Evolutionary conservation across 1,140 invertebrate genomes (phyloP), one percentile per base, ranked within the genome.

Genomic region (Lucilia cuprina): DNA sequence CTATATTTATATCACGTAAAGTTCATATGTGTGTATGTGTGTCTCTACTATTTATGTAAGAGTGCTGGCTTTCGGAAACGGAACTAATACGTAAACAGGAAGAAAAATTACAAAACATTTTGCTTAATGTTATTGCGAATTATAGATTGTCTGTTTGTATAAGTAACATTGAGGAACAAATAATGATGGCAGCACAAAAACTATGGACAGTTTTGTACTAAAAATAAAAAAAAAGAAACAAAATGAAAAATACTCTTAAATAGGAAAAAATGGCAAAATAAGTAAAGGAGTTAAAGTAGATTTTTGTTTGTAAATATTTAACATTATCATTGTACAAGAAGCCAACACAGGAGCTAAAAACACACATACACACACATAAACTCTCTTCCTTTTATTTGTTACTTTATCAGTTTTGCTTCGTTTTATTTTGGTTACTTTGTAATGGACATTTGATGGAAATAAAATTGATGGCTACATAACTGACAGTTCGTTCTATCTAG

Each of bases 71-170:
- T 49, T 80, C 41, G 77, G 77, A 80, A 80, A 80, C 77, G 77
- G 77, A 80, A 80, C 77, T 80, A 80, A 80, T 80, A 80, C 41
- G 77, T 50, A 80, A 80, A 80, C 77, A 80, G 77, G 77, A 80
- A 80, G 77, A 80, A 50, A 80, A 80, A 80, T 80, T 80, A 80
- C 77, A 80, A 80, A 80, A 80, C 77, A 80, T 80, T 80, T 80
- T 80, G 77, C 77, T 80, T 80, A 80, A 80, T 80, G 77, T 80
- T 80, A 80, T 80, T 80, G 41, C 77, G 47, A 80, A 80, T 80
- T 80, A 80, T 80, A 80, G 77, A 80, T 80, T 80, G 77, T 80
- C 41, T 80, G 77, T 19, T 50, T 25, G 41, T 25, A 50, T 80
- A 21, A 19, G 10, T 9, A 78, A 4, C 34, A 34, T n/a, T 47